Evolutionary conservation across 2,888 invertebrate species (phyloP).

Genomic region (Drosophila pseudotakahashii): DNA sequence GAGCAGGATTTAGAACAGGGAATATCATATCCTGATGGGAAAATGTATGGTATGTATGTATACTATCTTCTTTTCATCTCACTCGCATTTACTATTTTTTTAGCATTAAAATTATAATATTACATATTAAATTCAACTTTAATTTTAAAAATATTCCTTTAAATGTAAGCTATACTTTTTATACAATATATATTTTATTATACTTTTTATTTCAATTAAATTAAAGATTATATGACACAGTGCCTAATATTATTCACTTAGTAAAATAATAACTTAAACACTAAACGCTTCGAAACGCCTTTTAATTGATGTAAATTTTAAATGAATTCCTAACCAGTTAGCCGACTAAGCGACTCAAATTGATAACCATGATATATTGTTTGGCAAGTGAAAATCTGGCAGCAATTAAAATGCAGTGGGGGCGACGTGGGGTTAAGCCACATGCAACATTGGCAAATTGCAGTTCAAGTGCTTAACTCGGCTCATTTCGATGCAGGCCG

Average conservation of each 20-base stretch:
- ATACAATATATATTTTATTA: no score
- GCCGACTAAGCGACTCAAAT: background rate
- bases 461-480: slow-evolving; percentile 46
- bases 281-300: no score
- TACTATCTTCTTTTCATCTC: background rate
- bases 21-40: background rate
- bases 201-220: no score
- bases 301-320: background rate
- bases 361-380: slow-evolving; percentile 15
- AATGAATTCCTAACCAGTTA: background rate
- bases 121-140: no score
- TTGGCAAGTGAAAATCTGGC: slow-evolving; percentile 25
- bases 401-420: slow-evolving; percentile 13
- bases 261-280: no score
- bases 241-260: no score
- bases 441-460: slow-evolving; percentile 29
- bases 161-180: no score
- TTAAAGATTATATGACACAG: no score
- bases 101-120: no score
- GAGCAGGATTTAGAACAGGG: background rate
- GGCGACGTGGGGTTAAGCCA: slow-evolving; percentile 13
- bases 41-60: no score
- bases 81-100: no score
- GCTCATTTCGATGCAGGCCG: slow-evolving; percentile 34
- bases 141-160: no score